phyloP scores from a whole-genome alignment of 2,888 invertebrate genomes.

The Pandemis corylana region DNA sequence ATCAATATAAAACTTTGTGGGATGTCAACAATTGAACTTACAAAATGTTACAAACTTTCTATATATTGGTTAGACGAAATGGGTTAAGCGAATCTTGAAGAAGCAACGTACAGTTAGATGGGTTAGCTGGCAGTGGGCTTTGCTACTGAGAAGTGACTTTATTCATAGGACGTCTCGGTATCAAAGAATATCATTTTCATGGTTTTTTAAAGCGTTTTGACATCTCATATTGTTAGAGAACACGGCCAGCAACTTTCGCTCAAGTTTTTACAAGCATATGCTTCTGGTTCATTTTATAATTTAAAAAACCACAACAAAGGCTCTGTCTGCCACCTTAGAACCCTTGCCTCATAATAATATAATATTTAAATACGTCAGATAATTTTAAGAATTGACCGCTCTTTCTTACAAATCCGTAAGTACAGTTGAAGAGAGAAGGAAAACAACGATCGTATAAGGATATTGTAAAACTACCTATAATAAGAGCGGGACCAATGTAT shows the following conservation, averaged over 20 bases:
- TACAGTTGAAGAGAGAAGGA: constrained; percentile 38
- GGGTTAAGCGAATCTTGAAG: constrained; percentile 30
- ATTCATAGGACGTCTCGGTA: constrained; percentile 1
- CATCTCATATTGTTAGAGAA: neutral
- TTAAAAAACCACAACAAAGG: constrained; percentile 9
- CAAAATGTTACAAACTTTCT: constrained; percentile 49
- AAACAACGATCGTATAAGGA: constrained; percentile 53
- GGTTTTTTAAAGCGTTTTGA: constrained; percentile 4
- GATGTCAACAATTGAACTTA: constrained; percentile 69
- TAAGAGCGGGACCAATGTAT: constrained; percentile 72
- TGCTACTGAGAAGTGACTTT: neutral
- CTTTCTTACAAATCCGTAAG: constrained; percentile 38
- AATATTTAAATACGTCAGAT: constrained; percentile 33
- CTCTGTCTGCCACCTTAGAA: neutral
- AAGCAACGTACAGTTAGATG: constrained; percentile 21
- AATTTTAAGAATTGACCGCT: constrained; percentile 43
- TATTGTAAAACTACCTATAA: constrained; percentile 63
- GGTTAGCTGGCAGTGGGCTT: neutral
- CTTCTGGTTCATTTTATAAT: neutral
- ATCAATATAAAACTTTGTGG: constrained; percentile 73
- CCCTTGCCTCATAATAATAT: constrained; percentile 20
- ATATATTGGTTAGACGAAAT: constrained; percentile 41
- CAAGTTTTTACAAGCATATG: neutral
- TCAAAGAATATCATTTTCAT: constrained; percentile 13
- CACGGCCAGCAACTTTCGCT: neutral